Evolutionary conservation across 92 coral and sea anemone species (phyloP), one percentile per base, ranked within the genome.

Genomic region (Galaxea fascicularis): DNA sequence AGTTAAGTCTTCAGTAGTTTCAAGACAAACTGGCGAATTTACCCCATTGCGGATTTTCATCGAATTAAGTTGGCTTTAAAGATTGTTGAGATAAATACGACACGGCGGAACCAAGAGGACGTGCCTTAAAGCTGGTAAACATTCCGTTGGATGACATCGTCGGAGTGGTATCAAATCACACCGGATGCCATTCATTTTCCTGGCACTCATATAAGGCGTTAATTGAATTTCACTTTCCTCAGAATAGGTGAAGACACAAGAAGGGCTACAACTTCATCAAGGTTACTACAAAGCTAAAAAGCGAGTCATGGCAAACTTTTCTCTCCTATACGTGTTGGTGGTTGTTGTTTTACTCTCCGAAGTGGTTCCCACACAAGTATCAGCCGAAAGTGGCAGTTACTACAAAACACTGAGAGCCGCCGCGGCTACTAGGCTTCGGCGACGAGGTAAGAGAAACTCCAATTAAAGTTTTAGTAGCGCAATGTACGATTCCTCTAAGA

Each of bases 151-250:
- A 10, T n/a, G 16, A 45, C 39, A 77, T 30, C 69, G 71, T 4
- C 35, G 31, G 53, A 2, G 15, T 44, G 70, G 45, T 27, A 9
- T 58, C 39, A 46, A 31, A 65, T 41, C 54, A 41, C 25, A 60
- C 57, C 58, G 30, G 71, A 62, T 59, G n/a, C 71, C 82, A 59
- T 16, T 22, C 71, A 77, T 77, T 77, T 27, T 35, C 24, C 57
- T 17, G 68, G 18, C 57, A 8, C 3, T 21, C 17, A 60, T 59
- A 59, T 59, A 77, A 77, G 71, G 12, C 39, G 26, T 56, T 59
- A 62, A 58, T 1, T 17, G 25, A 20, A 0, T 25, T 25, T 13
- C n/a, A 31, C 41, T 41, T 41, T 46, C 52, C 47, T 4, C 53
- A 71, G 49, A 71, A 49, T 57, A 28, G 76, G 28, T 65, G 4